Evolutionary conservation across 1,140 invertebrate genomes (phyloP).

Genomic region (Brachionus asplanchnoidis): DNA sequence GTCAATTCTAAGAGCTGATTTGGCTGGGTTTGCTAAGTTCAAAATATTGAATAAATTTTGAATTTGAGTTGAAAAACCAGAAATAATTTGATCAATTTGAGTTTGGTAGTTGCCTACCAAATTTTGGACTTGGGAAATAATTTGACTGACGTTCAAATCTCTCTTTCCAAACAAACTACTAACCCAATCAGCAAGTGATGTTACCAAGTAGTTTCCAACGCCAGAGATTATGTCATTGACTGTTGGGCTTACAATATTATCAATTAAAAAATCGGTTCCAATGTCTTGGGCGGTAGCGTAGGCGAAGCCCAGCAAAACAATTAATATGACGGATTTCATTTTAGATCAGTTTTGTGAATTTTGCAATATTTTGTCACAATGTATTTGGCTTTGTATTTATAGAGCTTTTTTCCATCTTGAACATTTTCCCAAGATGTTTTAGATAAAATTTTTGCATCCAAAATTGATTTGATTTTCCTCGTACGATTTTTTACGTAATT

Average conservation of each 20-base stretch:
- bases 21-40: neutral
- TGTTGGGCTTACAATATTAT: neutral
- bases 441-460: neutral
- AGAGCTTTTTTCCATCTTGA: neutral
- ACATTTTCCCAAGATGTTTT: neutral
- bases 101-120: neutral
- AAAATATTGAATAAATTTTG: slow-evolving; percentile 33
- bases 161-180: slow-evolving; percentile 15
- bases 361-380: neutral
- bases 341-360: neutral
- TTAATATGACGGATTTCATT: slow-evolving; percentile 20
- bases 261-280: neutral
- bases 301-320: neutral
- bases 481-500: slow-evolving; percentile 14
- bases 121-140: slow-evolving; percentile 13
- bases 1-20: neutral
- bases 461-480: neutral
- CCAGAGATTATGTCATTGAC: neutral
- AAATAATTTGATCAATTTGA: neutral
- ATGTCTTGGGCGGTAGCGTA: neutral
- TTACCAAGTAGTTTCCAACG: neutral
- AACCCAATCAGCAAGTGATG: neutral
- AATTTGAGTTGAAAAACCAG: neutral
- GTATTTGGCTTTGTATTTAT: neutral
- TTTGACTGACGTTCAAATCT: neutral